Percentiles rank a stretch among this genome's conserved stretches.
These are phyloP conservation scores for Mustelus asterias DNA, from an alignment of 2,113 vertebrate species.

Conservation along the genomic window DNA sequence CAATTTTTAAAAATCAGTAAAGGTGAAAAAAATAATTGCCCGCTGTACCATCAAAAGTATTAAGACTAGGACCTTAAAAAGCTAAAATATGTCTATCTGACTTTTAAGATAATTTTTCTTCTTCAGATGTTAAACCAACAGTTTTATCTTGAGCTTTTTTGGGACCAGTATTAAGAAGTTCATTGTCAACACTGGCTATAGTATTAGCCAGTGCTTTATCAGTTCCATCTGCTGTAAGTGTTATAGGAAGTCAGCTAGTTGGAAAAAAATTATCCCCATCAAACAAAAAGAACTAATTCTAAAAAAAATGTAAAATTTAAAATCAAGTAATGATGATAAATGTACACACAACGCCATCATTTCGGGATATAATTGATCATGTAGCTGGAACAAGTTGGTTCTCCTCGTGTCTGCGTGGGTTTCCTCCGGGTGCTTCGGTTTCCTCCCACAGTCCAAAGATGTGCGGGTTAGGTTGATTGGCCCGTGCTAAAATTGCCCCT, in stretches of 20 bases:
- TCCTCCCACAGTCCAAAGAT: no score
- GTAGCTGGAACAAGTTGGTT: no score
- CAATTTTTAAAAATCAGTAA: neutral
- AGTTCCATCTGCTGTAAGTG: neutral
- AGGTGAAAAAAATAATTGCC: neutral
- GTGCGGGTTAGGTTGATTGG: no score
- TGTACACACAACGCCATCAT: neutral
- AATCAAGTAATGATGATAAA: constrained; percentile 20
- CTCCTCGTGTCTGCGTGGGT: no score
- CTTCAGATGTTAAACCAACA: neutral
- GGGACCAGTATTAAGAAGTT: neutral
- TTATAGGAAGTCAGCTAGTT: neutral
- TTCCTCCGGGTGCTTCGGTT: no score
- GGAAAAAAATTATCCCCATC: neutral
- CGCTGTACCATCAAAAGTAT: no score
- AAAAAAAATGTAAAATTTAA: neutral
- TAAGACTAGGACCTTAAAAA: neutral
- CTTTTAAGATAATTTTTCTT: neutral
- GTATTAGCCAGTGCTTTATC: neutral
- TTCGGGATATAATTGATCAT: no score
- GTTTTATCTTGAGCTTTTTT: neutral
- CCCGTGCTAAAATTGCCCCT: no score
- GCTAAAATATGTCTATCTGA: neutral
- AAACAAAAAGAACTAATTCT: neutral
- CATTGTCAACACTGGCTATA: neutral